Base-by-base conservation (phyloP, 2,888 invertebrate genomes). In the Ennomos fuscantarius region DNA sequence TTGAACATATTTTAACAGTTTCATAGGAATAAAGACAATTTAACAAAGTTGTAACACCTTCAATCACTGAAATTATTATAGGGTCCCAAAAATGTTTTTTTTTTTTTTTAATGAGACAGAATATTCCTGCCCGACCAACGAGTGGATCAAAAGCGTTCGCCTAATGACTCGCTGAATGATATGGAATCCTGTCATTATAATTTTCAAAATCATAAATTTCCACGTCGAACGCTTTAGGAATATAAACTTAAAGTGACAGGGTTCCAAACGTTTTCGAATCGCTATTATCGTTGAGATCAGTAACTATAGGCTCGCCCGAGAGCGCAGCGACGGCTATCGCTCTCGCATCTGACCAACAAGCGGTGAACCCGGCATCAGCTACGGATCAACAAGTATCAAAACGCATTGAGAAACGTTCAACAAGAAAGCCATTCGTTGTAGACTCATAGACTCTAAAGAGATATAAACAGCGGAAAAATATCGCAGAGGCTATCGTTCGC, bases 91-190 rank as follows among this genome's bases (percentile, higher is more conserved):
- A 79, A 82, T 84, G 81, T 82, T 75, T 74, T 78, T 81, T 85
- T 83, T 82, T 75, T 74, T 78, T 81, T 85, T 83, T 76, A 84
- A 86, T 86, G 87, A 87, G 86, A 85, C 79, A 83, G 82, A 84
- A 80, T 60, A 84, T 82, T 79, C 75, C 80, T 82, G 83, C 82
- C 82, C 83, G 76, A 73, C 82, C 81, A 86, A 84, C 85, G 81
- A 86, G 83, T 84, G 87, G 78, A 78, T 74, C 81, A 79, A 24
- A 86, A 85, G 87, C 88, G 81, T 82, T 85, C 75, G 86, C 86
- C 84, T 87, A 84, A 86, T 84, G 81, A 81, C 54, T 53, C 57
- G 57, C 62, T 46, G 50, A 50, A 55, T 55, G 35, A 47, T 50
- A 61, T 62, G 60, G 64, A 61, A 66, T 56, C 63, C 64, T 60